Evolutionary conservation across 2,113 vertebrate genomes (phyloP).

Genomic region (Tragelaphus buxtoni): DNA sequence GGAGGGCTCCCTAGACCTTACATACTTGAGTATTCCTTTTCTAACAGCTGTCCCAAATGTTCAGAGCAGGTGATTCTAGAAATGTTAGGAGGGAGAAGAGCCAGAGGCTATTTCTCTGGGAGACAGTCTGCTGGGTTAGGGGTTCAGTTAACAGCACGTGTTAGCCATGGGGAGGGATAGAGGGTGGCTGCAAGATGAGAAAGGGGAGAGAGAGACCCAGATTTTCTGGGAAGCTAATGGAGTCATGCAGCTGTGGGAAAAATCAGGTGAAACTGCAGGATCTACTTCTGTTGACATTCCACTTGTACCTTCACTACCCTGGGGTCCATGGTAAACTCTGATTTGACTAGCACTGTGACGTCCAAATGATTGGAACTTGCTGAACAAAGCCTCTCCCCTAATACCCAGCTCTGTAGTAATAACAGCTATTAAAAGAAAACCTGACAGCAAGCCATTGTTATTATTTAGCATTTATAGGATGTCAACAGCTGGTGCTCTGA

Average conservation of each 20-base stretch:
- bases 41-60: not conserved
- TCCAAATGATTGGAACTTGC: not conserved
- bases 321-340: not conserved
- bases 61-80: not conserved
- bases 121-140: not conserved
- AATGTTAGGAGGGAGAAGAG: not conserved
- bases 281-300: not conserved
- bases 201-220: not conserved
- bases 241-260: not conserved
- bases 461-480: not conserved
- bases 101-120: not conserved
- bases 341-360: not conserved
- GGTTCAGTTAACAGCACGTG: not conserved
- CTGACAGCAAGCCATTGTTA: constrained; percentile 3
- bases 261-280: not conserved
- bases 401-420: not conserved
- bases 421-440: not conserved
- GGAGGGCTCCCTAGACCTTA: not conserved
- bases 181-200: not conserved
- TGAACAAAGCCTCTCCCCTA: not conserved
- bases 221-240: not conserved
- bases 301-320: not conserved
- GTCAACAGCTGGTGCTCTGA: not conserved
- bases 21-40: not conserved
- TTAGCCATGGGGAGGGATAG: not conserved